Percentiles rank a stretch among this genome's conserved stretches.
These are phyloP conservation scores for Seriola quinqueradiata DNA, from an alignment of 2,113 vertebrate genomes.

Conservation along the genomic window DNA sequence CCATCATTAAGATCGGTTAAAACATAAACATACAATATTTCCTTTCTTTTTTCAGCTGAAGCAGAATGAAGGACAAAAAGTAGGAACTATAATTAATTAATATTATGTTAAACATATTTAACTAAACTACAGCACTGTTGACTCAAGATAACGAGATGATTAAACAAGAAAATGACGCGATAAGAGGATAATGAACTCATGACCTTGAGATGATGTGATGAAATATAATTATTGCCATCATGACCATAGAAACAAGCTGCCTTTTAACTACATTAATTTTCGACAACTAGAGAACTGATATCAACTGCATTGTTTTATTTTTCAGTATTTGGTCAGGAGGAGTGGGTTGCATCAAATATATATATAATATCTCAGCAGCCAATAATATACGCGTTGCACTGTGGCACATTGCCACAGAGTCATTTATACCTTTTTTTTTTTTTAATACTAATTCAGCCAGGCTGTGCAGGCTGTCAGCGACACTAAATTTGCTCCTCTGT, in stretches of 20 bases:
- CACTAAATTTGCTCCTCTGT: conserved; percentile 30
- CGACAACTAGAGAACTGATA: conserved; percentile 11
- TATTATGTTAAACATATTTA: conserved; percentile 10
- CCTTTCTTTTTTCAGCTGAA: conserved; percentile 62
- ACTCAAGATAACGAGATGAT: conserved; percentile 1
- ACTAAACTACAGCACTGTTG: not conserved
- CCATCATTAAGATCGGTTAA: not conserved
- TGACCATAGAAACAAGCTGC: not conserved
- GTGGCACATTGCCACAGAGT: conserved; percentile 9
- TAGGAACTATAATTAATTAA: conserved; percentile 42
- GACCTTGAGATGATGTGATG: not conserved
- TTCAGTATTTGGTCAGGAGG: conserved; percentile 20
- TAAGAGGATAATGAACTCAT: conserved; percentile 2
- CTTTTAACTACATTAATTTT: not conserved
- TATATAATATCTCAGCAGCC: conserved; percentile 30
- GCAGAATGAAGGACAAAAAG: conserved; percentile 67
- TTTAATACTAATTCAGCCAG: not conserved
- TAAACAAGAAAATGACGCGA: not conserved
- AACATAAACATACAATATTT: conserved; percentile 44
- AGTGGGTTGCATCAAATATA: conserved; percentile 26
- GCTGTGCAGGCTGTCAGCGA: not conserved
- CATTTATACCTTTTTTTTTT: conserved; percentile 6
- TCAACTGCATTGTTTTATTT: conserved; percentile 11
- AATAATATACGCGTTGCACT: conserved; percentile 26
- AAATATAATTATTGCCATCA: conserved; percentile 10